Percentiles rank a stretch among this genome's conserved stretches.
These are phyloP conservation scores for Ancistrus triradiatus DNA, from an alignment of 2,113 vertebrate genomes.

Conservation along the genomic window DNA sequence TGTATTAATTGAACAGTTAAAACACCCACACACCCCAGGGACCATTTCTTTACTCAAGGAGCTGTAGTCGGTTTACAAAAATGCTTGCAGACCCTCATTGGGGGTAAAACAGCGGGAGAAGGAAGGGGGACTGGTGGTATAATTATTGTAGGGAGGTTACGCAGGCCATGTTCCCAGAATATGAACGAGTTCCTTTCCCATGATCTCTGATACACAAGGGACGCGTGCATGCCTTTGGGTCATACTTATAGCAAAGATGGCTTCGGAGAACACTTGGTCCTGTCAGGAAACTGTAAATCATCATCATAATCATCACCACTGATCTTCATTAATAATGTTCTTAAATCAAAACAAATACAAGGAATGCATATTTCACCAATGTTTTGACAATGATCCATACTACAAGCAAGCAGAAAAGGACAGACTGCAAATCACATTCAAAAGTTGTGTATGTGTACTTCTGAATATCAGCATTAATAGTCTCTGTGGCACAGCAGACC, in stretches of 20 bases:
- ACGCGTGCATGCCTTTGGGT: conserved; percentile 20
- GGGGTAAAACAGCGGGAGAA: background rate
- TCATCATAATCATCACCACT: background rate
- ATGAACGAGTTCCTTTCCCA: conserved; percentile 46
- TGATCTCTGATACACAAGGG: conserved; percentile 37
- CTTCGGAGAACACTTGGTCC: conserved; percentile 9
- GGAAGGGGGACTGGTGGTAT: conserved; percentile 1
- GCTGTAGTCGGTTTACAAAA: conserved; percentile 23
- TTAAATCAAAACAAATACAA: background rate
- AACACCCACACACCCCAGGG: conserved; percentile 7
- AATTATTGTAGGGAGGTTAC: conserved; percentile 12
- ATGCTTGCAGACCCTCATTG: conserved; percentile 4
- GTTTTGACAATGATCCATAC: conserved; percentile 1
- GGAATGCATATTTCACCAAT: too few species aligned
- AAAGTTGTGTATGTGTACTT: background rate
- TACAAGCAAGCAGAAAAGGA: background rate
- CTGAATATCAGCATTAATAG: background rate
- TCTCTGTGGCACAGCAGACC: background rate
- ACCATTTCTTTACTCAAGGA: background rate
- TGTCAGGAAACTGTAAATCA: conserved; percentile 14
- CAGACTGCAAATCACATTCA: background rate
- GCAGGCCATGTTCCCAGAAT: conserved; percentile 48
- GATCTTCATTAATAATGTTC: conserved; percentile 1
- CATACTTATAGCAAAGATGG: conserved; percentile 24
- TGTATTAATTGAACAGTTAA: background rate